Evolutionary conservation across 2,113 vertebrate genomes (phyloP).

Genomic region (Rhea americana): DNA sequence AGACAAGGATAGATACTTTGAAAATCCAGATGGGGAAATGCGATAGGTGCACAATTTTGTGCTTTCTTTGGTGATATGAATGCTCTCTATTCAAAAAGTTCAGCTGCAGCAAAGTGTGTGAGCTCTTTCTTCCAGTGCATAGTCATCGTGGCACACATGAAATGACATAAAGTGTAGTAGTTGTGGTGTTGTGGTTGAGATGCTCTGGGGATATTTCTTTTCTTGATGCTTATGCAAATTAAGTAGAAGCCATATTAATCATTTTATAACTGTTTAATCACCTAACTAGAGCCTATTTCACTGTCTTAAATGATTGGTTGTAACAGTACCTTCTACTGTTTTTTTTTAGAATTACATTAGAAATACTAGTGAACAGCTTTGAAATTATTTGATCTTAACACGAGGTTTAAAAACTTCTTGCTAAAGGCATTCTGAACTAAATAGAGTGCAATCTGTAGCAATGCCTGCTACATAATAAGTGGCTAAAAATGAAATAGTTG

Average conservation of each 20-base stretch:
- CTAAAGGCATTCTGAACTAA: background rate
- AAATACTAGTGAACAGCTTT: background rate
- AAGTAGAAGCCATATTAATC: constrained; percentile 66
- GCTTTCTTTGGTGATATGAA: constrained; percentile 40
- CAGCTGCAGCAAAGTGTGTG: background rate
- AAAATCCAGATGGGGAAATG: background rate
- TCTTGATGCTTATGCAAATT: constrained; percentile 63
- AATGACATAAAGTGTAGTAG: background rate
- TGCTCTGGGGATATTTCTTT: constrained; percentile 42
- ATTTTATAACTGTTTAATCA: constrained; percentile 55
- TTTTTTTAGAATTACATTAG: background rate
- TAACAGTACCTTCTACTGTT: background rate
- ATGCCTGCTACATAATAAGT: background rate
- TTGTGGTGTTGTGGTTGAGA: constrained; percentile 26
- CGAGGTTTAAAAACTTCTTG: background rate
- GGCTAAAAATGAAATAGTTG: background rate
- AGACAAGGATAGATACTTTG: background rate
- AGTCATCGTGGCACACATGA: background rate
- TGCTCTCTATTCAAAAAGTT: background rate
- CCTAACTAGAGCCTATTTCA: constrained; percentile 10
- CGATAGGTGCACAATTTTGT: constrained; percentile 34
- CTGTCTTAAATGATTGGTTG: constrained; percentile 5
- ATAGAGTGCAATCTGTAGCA: background rate
- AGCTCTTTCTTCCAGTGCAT: background rate
- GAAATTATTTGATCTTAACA: background rate